These are phyloP conservation scores for Beris morrisii DNA, from an alignment of 2,888 invertebrate species.

Conservation along the genomic window DNA sequence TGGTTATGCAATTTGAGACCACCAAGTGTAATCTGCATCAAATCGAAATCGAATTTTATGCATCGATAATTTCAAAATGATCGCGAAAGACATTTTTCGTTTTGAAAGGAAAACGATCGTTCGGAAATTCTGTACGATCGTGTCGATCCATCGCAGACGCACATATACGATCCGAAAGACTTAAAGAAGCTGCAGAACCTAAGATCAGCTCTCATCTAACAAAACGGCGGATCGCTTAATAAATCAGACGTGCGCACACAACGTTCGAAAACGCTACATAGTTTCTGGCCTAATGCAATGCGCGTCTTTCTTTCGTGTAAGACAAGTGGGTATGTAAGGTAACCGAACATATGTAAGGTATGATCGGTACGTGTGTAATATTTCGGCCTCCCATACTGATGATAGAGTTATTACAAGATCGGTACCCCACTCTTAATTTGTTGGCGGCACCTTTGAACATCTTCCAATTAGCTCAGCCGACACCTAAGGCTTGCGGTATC, in stretches of 20 bases:
- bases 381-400: conserved; percentile 54
- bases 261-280: conserved; percentile 14
- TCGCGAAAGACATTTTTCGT: neutral
- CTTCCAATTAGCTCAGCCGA: conserved; percentile 49
- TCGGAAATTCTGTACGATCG: neutral
- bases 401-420: conserved; percentile 56
- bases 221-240: conserved; percentile 10
- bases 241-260: conserved; percentile 29
- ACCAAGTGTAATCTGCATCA: neutral
- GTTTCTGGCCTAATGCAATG: conserved; percentile 1
- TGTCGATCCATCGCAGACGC: neutral
- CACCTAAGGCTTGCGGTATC: conserved; percentile 47
- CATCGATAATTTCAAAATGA: conserved; percentile 12
- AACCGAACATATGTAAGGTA: conserved; percentile 13
- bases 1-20: conserved; percentile 2
- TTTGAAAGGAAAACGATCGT: neutral
- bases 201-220: neutral
- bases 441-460: conserved; percentile 47
- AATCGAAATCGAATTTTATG: conserved; percentile 5
- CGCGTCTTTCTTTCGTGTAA: conserved; percentile 15
- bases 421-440: conserved; percentile 45
- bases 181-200: neutral
- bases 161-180: neutral
- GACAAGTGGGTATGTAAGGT: conserved; percentile 13
- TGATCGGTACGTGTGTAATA: conserved; percentile 30